Base-by-base conservation (phyloP, 2,797 vertebrate species). In the Parambassis ranga region DNA sequence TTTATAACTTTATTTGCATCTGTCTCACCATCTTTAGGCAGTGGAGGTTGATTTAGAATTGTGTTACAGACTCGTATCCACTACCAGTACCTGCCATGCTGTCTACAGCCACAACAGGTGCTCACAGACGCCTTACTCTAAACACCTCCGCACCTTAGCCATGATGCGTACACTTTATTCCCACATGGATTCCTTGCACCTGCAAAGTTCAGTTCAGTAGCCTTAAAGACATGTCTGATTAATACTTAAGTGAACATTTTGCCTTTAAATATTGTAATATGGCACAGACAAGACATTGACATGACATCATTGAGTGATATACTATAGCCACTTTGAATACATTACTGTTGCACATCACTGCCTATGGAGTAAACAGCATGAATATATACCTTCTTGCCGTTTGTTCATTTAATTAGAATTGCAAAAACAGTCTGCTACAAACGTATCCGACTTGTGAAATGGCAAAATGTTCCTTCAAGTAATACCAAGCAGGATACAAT, bases 91-190 rank as follows among this genome's bases (percentile, higher is more conserved):
- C 48, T 1, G 23, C 49, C 41, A 52, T n/a, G n/a, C 58, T 27
- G 27, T 79, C 38, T 42, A 60, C 14, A 79, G 71, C 59, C 71
- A 70, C 52, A 69, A 56, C 41, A 47, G n/a, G 70, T 71, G 67
- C 79, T 77, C 78, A 75, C 61, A 63, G 56, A 82, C 36, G 78
- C 87, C 85, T 89, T 87, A 86, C 51, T 79, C 65, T 70, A 32
- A 76, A 71, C 78, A 77, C 81, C 67, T 79, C 68, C 81, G 73
- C 82, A 87, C 86, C 75, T 86, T 79, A 80, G 68, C 59, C 65
- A 72, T 51, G 28, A 71, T 52, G 35, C 81, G 61, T 58, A 64
- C 74, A 65, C 28, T 32, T 23, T 36, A 51, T 38, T 50, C 72
- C 47, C 53, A 57, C 19, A 15, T 43, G 65, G 18, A 77, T 28